Evolutionary conservation across 2,113 vertebrate genomes (phyloP).

Genomic region (Tretioscincus oriximinensis): DNA sequence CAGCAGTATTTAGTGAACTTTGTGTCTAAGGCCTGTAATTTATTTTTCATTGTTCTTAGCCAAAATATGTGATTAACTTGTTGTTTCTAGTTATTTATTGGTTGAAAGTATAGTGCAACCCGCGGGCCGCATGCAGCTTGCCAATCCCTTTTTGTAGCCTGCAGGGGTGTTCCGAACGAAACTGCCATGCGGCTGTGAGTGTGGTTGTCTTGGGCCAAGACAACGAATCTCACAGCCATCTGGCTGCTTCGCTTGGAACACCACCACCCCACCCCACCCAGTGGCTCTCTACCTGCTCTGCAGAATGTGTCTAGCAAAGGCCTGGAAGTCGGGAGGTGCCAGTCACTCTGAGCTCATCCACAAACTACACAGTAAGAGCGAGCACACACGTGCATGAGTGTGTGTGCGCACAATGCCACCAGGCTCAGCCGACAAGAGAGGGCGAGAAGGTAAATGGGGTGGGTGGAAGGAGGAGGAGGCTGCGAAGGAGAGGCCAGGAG

Average conservation of each 20-base stretch:
- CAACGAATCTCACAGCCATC: too few relatives aligned
- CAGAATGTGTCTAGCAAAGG: constrained; percentile 91
- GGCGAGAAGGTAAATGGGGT: background rate
- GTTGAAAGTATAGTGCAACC: too few relatives aligned
- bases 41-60: too few relatives aligned
- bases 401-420: background rate
- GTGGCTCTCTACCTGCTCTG: constrained; percentile 92
- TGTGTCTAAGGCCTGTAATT: background rate
- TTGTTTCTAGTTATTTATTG: background rate
- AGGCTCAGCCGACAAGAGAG: too few relatives aligned
- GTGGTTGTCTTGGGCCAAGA: too few relatives aligned
- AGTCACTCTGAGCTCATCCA: constrained; percentile 97
- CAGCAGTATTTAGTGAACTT: background rate
- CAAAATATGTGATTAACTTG: background rate
- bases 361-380: constrained; percentile 97
- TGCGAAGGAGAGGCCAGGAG: background rate
- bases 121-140: too few relatives aligned
- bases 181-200: too few relatives aligned
- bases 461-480: background rate
- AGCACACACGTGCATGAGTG: background rate
- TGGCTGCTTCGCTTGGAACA: too few relatives aligned
- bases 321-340: constrained; percentile 97
- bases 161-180: too few relatives aligned
- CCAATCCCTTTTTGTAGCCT: too few relatives aligned
- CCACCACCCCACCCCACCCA: too few relatives aligned